phyloP scores from a whole-genome alignment of 1,140 invertebrate genomes.

The Trinorchestia longiramus region DNA sequence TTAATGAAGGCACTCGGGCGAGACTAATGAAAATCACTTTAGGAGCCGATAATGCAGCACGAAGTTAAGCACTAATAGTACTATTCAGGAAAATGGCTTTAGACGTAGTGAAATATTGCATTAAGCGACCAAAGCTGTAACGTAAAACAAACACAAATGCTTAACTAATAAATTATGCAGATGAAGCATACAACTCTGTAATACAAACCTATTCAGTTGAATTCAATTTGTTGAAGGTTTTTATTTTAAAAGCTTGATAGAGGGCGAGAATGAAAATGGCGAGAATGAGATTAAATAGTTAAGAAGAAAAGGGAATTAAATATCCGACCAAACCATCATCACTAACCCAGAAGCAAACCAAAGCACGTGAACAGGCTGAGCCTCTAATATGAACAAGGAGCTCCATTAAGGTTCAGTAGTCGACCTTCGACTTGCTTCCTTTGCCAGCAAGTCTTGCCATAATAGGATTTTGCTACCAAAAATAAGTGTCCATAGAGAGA shows the following conservation, averaged over 20 bases:
- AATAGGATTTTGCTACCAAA: background rate
- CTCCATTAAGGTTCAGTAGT: background rate
- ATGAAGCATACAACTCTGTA: too few relatives aligned
- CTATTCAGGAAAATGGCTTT: background rate
- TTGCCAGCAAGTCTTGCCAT: background rate
- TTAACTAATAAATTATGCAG: too few relatives aligned
- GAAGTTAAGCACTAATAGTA: background rate
- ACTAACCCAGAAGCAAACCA: background rate
- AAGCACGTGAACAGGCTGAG: background rate
- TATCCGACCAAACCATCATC: background rate
- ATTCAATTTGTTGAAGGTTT: too few relatives aligned
- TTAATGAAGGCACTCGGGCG: background rate
- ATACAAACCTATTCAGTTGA: too few relatives aligned
- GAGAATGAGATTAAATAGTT: background rate
- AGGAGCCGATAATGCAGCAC: background rate
- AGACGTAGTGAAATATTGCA: background rate
- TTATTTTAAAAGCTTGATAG: too few relatives aligned
- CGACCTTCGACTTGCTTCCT: background rate
- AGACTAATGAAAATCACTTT: background rate
- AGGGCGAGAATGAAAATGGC: too few relatives aligned
- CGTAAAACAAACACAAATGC: background rate
- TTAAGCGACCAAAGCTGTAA: too few relatives aligned
- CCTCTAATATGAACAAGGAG: background rate
- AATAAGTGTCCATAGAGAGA: conserved; percentile 1
- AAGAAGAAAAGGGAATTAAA: background rate